phyloP scores from a whole-genome alignment of 2,888 invertebrate species.

The Leptinotarsa juncta region DNA sequence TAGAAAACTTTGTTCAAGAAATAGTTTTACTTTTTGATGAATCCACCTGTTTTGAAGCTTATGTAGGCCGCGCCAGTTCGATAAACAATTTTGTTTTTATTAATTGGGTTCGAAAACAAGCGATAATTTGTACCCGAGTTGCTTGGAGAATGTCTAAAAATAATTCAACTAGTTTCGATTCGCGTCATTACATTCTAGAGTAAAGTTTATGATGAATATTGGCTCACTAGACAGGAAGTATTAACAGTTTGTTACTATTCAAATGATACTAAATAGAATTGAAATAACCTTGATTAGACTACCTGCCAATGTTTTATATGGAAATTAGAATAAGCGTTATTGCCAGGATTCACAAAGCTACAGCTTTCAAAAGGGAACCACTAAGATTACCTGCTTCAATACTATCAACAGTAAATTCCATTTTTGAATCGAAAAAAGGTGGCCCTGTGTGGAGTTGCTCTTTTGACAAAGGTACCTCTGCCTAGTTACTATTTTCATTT shows the following conservation, averaged over 20 bases:
- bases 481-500: too few relatives aligned
- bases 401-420: too few relatives aligned
- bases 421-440: too few relatives aligned
- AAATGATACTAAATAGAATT: neutral
- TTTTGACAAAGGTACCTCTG: too few relatives aligned
- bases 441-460: too few relatives aligned
- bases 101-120: conserved; percentile 6
- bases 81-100: conserved; percentile 19
- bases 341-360: neutral
- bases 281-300: neutral
- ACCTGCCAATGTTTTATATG: neutral
- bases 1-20: conserved; percentile 28
- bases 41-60: conserved; percentile 27
- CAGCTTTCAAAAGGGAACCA: neutral
- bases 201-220: neutral
- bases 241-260: conserved; percentile 11
- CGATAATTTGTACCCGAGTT: conserved; percentile 2
- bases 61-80: conserved; percentile 8
- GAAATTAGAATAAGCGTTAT: neutral
- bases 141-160: conserved; percentile 38
- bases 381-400: neutral
- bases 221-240: neutral
- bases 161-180: conserved; percentile 35
- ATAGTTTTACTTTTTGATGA: conserved; percentile 31
- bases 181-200: conserved; percentile 33